Base-by-base conservation (phyloP, 1,140 invertebrate genomes). In the Trichogramma pretiosum region DNA sequence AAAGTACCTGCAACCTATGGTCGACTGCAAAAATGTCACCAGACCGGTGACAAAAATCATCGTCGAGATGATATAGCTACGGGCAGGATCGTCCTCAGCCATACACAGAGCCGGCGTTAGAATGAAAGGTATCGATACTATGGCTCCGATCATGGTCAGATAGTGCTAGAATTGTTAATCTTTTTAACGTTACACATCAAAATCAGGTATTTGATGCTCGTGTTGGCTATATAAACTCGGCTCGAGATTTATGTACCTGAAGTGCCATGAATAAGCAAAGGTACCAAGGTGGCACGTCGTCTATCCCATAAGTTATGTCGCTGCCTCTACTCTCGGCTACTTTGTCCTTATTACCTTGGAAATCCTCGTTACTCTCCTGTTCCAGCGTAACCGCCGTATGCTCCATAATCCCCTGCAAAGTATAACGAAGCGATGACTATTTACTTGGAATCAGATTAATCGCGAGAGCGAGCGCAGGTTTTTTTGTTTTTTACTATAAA, bases 1-100 rank as follows among this genome's bases (percentile, higher is more conserved):
- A n/a, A n/a, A n/a, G 30, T 62, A 83, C 83, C 82, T 86, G 79
- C 84, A 83, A 8, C 90, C 90, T 65, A 92, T 77, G 0, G 85
- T 86, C 5, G 80, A 74, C 64, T 93, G 89, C 2, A 92, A 50
- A 52, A 86, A 79, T 0, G 90, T 93, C 2, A 87, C 79, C 0
- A 93, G 64, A 11, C 89, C 89, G 19, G 87, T 88, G 4, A 91
- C 84, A 58, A 93, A 89, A 44, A 92, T 89, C 76, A 90, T 88
- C 0, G 89, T 91, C 0, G 84, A 87, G 47, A 92, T 87, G 18
- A 94, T 83, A 57, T 89, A 77, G 50, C 80, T 85, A 35, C 81
- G 73, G n/a, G 83, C 78, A 0, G 86, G 84, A 65, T 89, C 84
- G 32, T 83, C 78, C 48, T 85, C 81, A 2, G 74, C 74, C 79